These are phyloP conservation scores for Ramphastos sulfuratus DNA, from an alignment of 2,113 vertebrate genomes.

Conservation along the genomic window DNA sequence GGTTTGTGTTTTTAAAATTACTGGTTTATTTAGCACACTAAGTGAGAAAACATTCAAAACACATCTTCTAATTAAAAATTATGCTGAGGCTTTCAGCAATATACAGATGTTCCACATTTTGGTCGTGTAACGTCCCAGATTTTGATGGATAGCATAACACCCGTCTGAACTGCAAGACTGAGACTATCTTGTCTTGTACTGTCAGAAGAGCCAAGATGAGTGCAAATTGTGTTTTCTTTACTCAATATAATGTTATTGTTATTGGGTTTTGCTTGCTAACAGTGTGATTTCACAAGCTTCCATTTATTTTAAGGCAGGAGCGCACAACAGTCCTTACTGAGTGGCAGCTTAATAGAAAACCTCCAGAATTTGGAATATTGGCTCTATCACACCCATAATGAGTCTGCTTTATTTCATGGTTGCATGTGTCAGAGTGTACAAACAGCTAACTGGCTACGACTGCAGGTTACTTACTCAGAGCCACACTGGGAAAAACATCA, in stretches of 20 bases:
- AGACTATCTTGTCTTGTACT: background rate
- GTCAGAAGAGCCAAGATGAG: background rate
- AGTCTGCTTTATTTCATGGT: constrained; percentile 17
- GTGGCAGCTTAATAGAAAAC: constrained; percentile 27
- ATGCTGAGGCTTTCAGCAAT: background rate
- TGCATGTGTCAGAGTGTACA: background rate
- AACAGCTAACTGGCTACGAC: background rate
- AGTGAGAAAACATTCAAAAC: constrained; percentile 37
- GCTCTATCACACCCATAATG: background rate
- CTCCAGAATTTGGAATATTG: constrained; percentile 13
- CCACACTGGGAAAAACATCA: background rate
- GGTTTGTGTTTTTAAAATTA: background rate
- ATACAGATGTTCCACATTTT: constrained; percentile 39
- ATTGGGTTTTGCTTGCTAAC: background rate
- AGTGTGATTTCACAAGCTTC: background rate
- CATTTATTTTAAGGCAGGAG: background rate
- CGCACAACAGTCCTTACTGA: background rate
- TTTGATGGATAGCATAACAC: background rate
- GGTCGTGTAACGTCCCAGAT: background rate
- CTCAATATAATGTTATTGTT: background rate
- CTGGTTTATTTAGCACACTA: constrained; percentile 9
- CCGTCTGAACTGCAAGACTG: background rate
- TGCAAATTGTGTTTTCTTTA: background rate
- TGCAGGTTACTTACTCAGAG: background rate
- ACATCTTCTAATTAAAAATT: constrained; percentile 43